These are phyloP conservation scores for Champsocephalus esox DNA, from an alignment of 2,797 vertebrate species.

Conservation along the genomic window DNA sequence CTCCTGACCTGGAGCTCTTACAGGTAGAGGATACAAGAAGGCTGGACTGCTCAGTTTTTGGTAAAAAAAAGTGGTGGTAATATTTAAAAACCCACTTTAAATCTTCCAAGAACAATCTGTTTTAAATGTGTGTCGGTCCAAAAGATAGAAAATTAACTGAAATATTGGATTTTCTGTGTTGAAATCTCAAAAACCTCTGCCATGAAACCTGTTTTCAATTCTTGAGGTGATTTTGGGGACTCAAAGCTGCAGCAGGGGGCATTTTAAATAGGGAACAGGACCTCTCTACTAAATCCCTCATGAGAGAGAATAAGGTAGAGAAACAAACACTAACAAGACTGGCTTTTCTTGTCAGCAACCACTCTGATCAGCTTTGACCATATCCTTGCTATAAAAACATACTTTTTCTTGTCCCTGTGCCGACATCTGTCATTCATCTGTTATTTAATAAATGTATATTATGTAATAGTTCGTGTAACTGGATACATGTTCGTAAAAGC, in stretches of 20 bases:
- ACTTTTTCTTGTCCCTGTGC: not conserved
- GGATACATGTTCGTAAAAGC: too few relatives aligned
- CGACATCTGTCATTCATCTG: not conserved
- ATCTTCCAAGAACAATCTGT: not conserved
- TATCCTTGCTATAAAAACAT: not conserved
- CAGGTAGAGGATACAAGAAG: not conserved
- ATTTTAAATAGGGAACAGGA: too few relatives aligned
- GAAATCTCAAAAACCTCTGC: not conserved
- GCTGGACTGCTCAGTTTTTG: not conserved
- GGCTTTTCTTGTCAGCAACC: not conserved
- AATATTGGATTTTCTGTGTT: not conserved
- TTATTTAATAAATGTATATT: not conserved
- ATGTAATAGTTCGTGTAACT: too few relatives aligned
- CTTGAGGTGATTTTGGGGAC: too few relatives aligned
- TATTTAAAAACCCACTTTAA: not conserved
- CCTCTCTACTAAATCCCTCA: too few relatives aligned
- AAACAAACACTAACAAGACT: not conserved
- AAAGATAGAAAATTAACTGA: not conserved
- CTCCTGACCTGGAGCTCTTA: constrained; percentile 11
- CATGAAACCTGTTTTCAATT: too few relatives aligned
- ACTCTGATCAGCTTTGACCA: not conserved
- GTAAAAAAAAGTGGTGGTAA: too few relatives aligned
- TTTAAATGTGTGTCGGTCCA: not conserved
- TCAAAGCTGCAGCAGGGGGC: too few relatives aligned
- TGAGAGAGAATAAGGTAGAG: too few relatives aligned